A percentile compares a stretch with the other conserved stretches of the same genome.
phyloP scores from a whole-genome alignment of 2,797 vertebrate species.

The Cyprinodon diabolis region DNA sequence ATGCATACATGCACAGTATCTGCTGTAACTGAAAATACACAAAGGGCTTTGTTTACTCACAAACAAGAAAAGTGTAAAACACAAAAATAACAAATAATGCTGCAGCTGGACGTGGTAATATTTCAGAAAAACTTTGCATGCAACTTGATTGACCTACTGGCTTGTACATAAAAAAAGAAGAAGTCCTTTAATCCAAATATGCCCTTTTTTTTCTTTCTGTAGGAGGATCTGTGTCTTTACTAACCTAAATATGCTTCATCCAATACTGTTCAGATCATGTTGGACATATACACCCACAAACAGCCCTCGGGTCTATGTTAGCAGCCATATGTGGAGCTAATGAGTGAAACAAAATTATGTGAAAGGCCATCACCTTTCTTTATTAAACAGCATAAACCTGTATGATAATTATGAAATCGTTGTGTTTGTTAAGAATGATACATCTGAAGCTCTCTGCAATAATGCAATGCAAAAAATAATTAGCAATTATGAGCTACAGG shows the following conservation, averaged over 20 bases:
- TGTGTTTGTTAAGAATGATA: background rate
- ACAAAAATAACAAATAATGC: too few relatives aligned
- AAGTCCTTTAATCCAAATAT: too few relatives aligned
- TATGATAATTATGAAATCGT: background rate
- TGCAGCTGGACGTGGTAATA: too few relatives aligned
- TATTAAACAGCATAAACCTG: background rate
- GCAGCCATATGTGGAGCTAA: conserved; percentile 37
- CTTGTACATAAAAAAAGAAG: too few relatives aligned
- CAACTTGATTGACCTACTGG: too few relatives aligned
- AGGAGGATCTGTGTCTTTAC: conserved; percentile 43
- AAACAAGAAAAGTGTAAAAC: too few relatives aligned
- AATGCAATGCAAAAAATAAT: too few relatives aligned
- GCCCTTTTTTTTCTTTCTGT: background rate
- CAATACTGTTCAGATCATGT: conserved; percentile 32
- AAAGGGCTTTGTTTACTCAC: too few relatives aligned
- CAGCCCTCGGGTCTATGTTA: conserved; percentile 33
- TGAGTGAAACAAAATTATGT: conserved; percentile 18
- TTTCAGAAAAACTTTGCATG: too few relatives aligned
- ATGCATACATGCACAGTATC: too few relatives aligned
- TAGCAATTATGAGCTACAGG: background rate
- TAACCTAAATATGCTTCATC: conserved; percentile 31
- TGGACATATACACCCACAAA: conserved; percentile 50
- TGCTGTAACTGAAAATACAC: too few relatives aligned
- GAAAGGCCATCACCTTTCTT: background rate
- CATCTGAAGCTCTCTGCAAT: background rate